phyloP scores from a whole-genome alignment of 1,140 invertebrate genomes.

The Neotoxoptera formosana region DNA sequence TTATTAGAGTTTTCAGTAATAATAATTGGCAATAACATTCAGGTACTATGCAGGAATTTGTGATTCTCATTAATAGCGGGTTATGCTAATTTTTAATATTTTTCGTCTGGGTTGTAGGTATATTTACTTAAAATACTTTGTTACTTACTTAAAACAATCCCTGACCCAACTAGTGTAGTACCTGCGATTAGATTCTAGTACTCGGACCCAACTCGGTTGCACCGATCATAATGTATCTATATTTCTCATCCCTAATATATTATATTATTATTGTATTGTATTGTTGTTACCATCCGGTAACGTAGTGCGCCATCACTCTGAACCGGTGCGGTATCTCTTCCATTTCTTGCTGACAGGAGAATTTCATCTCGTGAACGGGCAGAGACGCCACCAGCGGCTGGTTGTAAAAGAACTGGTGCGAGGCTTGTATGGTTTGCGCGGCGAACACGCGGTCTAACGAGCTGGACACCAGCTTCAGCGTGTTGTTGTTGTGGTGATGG shows the following conservation, averaged over 20 bases:
- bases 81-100: too few relatives aligned
- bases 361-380: conserved; percentile 67
- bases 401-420: conserved; percentile 65
- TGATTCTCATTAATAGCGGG: too few relatives aligned
- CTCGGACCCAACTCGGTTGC: too few relatives aligned
- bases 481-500: conserved; percentile 73
- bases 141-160: too few relatives aligned
- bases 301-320: conserved; percentile 73
- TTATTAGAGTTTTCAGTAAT: too few relatives aligned
- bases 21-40: too few relatives aligned
- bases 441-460: conserved; percentile 70
- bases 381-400: conserved; percentile 55
- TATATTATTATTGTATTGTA: not conserved
- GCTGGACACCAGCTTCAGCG: conserved; percentile 60
- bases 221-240: not conserved
- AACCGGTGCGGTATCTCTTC: conserved; percentile 63
- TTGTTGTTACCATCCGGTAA: conserved; percentile 70
- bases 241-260: not conserved
- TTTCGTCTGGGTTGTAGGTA: too few relatives aligned
- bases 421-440: conserved; percentile 49
- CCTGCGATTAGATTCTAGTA: too few relatives aligned
- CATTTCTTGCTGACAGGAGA: conserved; percentile 71
- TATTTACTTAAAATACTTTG: too few relatives aligned
- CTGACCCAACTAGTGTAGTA: too few relatives aligned
- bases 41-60: too few relatives aligned